Evolutionary conservation across 2,797 vertebrate species (phyloP).

Genomic region (Ambastaia sidthimunki): DNA sequence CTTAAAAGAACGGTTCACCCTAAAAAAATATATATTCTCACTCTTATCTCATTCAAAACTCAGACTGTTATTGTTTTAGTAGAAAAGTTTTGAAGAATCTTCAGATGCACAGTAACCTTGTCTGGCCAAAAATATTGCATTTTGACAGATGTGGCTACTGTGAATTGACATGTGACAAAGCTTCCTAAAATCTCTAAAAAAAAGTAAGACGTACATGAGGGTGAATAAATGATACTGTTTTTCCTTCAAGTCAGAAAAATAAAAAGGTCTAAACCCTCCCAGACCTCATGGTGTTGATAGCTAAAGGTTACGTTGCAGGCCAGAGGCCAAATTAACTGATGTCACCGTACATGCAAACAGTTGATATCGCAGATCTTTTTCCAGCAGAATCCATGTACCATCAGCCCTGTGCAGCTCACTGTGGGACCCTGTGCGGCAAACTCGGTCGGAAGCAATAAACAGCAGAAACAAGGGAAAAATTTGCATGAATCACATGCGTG

Average conservation of each 20-base stretch:
- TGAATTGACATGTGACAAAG: too few species aligned
- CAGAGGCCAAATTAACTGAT: slow-evolving; percentile 2
- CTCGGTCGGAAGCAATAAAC: slow-evolving; percentile 17
- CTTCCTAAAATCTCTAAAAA: too few species aligned
- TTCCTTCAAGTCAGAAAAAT: too few species aligned
- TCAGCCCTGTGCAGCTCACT: slow-evolving; percentile 6
- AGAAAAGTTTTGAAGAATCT: too few species aligned
- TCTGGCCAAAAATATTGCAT: background rate
- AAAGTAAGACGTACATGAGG: background rate
- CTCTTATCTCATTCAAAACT: background rate
- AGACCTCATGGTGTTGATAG: slow-evolving; percentile 12
- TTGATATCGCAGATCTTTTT: slow-evolving; percentile 46
- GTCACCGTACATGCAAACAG: slow-evolving; percentile 17
- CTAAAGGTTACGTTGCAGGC: slow-evolving; percentile 24
- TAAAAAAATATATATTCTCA: background rate
- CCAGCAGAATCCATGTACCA: slow-evolving; percentile 34
- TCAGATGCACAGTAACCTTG: background rate
- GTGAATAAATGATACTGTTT: too few species aligned
- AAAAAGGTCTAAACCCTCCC: background rate
- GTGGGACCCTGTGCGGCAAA: slow-evolving; percentile 11
- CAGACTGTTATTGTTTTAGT: background rate
- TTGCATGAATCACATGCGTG: slow-evolving; percentile 49
- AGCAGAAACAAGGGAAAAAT: slow-evolving; percentile 35
- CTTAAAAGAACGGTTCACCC: background rate
- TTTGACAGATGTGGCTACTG: too few species aligned